Evolutionary conservation across 2,888 invertebrate genomes (phyloP).

Genomic region (Drosophila kambysellisi): DNA sequence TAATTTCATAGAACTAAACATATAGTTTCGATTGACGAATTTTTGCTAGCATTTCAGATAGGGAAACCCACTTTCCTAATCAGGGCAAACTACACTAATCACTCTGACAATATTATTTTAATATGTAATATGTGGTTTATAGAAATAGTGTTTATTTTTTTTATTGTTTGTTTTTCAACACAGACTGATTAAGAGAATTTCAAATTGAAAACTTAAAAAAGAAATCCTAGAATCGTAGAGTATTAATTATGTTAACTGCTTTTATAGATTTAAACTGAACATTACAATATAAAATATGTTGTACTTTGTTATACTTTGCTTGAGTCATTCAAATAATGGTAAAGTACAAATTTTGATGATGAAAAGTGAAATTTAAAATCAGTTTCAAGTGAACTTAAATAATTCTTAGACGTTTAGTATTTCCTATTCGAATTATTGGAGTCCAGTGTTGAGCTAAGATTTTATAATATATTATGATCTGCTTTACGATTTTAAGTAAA

Average conservation of each 20-base stretch:
- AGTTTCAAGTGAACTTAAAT: background rate
- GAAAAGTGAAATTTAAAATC: background rate
- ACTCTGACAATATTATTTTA: background rate
- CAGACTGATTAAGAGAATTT: background rate
- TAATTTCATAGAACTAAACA: background rate
- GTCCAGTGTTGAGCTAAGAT: background rate
- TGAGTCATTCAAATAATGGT: background rate
- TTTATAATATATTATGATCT: background rate
- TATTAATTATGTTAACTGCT: background rate
- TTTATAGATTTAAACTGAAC: background rate
- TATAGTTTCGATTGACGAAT: background rate
- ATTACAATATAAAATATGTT: background rate
- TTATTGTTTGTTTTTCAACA: background rate
- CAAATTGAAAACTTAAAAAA: background rate
- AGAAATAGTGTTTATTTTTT: background rate
- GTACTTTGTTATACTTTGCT: background rate
- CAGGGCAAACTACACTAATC: background rate
- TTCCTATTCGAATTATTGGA: background rate
- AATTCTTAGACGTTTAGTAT: background rate
- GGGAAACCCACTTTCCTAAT: constrained; percentile 32
- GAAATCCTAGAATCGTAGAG: background rate
- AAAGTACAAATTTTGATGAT: background rate
- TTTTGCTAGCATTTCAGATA: constrained; percentile 24
- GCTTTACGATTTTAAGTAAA: background rate
- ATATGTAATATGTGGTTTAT: background rate